phyloP scores from a whole-genome alignment of 1,140 invertebrate species.

The Colletes latitarsis region DNA sequence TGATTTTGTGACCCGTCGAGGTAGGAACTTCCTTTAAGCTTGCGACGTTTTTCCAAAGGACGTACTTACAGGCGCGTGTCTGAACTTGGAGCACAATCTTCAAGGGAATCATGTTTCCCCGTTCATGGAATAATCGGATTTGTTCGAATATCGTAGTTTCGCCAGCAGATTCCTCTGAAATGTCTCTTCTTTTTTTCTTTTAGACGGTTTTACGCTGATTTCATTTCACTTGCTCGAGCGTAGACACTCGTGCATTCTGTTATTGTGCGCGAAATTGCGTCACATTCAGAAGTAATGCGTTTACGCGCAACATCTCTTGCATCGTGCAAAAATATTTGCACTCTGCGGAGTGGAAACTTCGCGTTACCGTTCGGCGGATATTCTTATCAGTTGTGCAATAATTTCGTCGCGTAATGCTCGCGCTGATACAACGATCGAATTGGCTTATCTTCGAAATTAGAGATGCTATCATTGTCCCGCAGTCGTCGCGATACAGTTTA shows the following conservation, averaged over 20 bases:
- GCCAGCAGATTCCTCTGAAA: background rate
- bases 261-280: constrained; percentile 20
- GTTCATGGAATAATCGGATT: background rate
- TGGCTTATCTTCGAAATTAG: background rate
- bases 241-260: background rate
- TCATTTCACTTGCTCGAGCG: background rate
- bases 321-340: constrained; percentile 35
- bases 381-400: background rate
- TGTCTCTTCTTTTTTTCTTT: background rate
- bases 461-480: background rate
- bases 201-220: background rate
- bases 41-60: background rate
- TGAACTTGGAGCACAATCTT: background rate
- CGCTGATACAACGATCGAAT: background rate
- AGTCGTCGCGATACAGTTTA: background rate
- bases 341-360: constrained; percentile 12
- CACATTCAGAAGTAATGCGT: constrained; percentile 39
- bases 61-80: background rate
- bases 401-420: background rate
- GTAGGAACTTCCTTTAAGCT: too few relatives aligned
- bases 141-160: background rate
- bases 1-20: too few relatives aligned
- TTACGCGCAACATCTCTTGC: background rate
- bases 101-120: background rate
- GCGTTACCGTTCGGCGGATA: too few relatives aligned